Conservation (phyloP, 2,797 vertebrate species). For the Myoxocephalus aenaeus region DNA sequence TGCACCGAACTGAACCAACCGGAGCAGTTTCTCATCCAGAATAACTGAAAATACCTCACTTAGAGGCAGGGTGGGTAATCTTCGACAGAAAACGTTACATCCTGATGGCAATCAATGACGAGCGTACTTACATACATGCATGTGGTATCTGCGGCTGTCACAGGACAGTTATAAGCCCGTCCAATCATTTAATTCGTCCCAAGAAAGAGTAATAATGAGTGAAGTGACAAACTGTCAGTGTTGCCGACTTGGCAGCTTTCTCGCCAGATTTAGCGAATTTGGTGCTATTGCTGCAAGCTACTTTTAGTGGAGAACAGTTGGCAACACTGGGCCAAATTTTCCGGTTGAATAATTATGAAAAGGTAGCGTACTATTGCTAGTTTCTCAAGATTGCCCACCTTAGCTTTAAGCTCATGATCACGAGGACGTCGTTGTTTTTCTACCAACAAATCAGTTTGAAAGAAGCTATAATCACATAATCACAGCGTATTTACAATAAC, state of each 20-base stretch:
- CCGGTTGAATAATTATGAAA: not conserved
- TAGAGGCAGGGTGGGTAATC: not conserved
- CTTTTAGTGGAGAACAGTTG: not conserved
- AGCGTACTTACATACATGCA: too few relatives aligned
- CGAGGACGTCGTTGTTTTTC: not conserved
- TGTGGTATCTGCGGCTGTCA: not conserved
- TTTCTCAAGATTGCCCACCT: not conserved
- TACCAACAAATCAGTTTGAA: not conserved
- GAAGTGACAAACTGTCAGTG: not conserved
- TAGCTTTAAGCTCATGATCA: not conserved
- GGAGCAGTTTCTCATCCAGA: not conserved
- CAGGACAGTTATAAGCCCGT: not conserved
- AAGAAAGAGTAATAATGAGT: not conserved
- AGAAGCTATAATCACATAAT: not conserved
- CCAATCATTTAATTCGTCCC: not conserved
- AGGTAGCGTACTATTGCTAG: not conserved
- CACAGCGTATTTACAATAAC: not conserved
- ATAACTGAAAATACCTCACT: not conserved
- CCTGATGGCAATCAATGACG: not conserved
- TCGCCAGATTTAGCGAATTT: not conserved
- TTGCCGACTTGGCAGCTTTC: not conserved
- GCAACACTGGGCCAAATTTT: not conserved
- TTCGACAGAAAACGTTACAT: not conserved
- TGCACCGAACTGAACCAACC: not conserved
- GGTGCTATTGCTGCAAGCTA: not conserved